A percentile compares a stretch with the other conserved stretches of the same genome.
phyloP scores from a whole-genome alignment of 1,140 invertebrate species.

The Eupeodes corollae region DNA sequence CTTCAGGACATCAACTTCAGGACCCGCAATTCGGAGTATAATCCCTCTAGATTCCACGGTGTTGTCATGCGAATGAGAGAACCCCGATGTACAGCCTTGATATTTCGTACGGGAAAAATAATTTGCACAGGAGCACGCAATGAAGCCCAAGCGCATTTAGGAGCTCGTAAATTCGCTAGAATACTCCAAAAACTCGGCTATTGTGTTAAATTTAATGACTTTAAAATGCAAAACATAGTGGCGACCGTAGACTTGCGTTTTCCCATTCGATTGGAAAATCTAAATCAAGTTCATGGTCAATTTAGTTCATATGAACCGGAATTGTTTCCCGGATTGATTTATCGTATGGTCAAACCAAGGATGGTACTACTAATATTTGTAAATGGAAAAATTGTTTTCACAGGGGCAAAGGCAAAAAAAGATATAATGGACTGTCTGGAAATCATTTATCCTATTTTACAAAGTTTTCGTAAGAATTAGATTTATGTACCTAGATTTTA shows the following conservation, averaged over 20 bases:
- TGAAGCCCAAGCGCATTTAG: slow-evolving; percentile 85
- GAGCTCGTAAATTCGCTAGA: slow-evolving; percentile 92
- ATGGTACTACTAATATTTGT: slow-evolving; percentile 96
- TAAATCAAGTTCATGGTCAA: slow-evolving; percentile 88
- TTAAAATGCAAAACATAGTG: slow-evolving; percentile 99
- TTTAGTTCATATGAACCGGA: slow-evolving; percentile 89
- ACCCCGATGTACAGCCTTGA: slow-evolving; percentile 91
- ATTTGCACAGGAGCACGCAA: slow-evolving; percentile 97
- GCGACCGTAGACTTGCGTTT: slow-evolving; percentile 97
- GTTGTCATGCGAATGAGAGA: slow-evolving; percentile 97
- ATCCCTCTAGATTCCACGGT: slow-evolving; percentile 94
- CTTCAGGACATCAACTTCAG: slow-evolving; percentile 86
- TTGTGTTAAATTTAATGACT: slow-evolving; percentile 89
- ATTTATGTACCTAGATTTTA: not conserved
- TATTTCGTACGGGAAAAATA: slow-evolving; percentile 97
- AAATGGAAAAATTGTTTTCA: slow-evolving; percentile 93
- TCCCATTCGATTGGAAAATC: slow-evolving; percentile 89
- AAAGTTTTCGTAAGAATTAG: slow-evolving; percentile 83
- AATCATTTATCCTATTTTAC: slow-evolving; percentile 92
- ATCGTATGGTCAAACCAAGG: slow-evolving; percentile 91
- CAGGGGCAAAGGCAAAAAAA: slow-evolving; percentile 83
- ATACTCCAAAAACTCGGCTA: slow-evolving; percentile 98
- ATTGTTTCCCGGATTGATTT: slow-evolving; percentile 94
- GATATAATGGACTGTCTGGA: slow-evolving; percentile 93
- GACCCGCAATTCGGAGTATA: slow-evolving; percentile 97